Percentiles rank a stretch among this genome's conserved stretches.
Conservation (phyloP, 2,113 vertebrate species). For the Tinamus guttatus region DNA sequence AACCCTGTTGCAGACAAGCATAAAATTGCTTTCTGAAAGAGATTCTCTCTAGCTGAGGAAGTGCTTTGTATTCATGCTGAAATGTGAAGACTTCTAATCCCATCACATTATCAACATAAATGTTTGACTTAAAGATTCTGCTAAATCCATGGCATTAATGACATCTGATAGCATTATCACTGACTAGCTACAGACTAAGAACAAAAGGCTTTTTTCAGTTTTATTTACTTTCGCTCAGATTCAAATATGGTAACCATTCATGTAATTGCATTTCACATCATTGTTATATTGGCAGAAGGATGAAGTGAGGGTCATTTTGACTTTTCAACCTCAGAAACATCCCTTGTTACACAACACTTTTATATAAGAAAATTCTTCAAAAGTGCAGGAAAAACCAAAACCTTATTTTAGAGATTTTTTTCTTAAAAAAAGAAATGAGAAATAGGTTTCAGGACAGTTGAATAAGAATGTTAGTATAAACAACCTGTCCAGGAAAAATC, state of each 20-base stretch:
- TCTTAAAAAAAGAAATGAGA: background rate
- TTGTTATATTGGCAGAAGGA: slow-evolving; percentile 3
- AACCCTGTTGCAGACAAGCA: background rate
- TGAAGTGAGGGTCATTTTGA: background rate
- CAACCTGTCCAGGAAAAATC: background rate
- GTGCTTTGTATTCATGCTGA: background rate
- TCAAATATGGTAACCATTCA: background rate
- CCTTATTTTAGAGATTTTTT: background rate
- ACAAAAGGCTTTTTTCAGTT: background rate
- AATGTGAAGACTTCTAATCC: slow-evolving; percentile 5
- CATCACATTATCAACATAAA: slow-evolving; percentile 15
- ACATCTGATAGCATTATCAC: background rate
- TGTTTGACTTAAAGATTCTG: background rate
- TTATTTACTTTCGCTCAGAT: background rate
- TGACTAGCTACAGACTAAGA: background rate
- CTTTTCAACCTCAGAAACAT: background rate
- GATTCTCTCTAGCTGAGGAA: background rate
- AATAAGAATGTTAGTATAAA: background rate
- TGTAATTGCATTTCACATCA: background rate
- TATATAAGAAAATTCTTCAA: background rate
- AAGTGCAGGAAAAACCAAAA: background rate
- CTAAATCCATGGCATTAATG: slow-evolving; percentile 8
- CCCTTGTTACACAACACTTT: background rate
- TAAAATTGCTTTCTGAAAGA: background rate
- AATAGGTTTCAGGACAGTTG: background rate